Percentiles rank a stretch among this genome's conserved stretches.
These are phyloP conservation scores for Eucidaris tribuloides DNA, from an alignment of 35 echinoderm and acorn worm species.

Conservation along the genomic window DNA sequence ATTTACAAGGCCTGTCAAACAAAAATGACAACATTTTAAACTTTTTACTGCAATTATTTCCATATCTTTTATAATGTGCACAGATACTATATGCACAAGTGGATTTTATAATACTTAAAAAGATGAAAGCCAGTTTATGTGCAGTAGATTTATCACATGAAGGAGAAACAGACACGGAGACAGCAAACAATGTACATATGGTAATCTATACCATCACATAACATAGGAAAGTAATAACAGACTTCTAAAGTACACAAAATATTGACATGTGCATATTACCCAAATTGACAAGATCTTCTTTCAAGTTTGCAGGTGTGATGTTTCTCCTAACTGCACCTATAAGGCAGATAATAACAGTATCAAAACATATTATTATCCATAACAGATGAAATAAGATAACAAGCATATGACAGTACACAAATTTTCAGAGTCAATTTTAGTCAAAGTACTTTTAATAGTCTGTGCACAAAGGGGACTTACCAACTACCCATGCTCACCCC, in stretches of 20 bases:
- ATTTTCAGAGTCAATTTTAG: background rate
- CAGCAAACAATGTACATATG: background rate
- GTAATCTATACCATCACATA: background rate
- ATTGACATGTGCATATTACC: too few species aligned
- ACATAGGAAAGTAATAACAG: background rate
- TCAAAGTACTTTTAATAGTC: background rate
- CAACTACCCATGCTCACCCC: background rate
- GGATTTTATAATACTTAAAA: background rate
- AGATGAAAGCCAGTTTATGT: background rate
- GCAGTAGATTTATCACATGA: background rate
- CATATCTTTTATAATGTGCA: background rate
- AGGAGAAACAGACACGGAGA: background rate
- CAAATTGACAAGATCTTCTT: conserved; percentile 74
- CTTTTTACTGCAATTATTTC: too few species aligned
- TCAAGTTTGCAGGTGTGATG: conserved; percentile 54
- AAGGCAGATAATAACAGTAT: background rate
- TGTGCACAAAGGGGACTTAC: background rate
- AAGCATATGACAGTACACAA: background rate
- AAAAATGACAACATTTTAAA: too few species aligned
- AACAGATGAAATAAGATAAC: background rate
- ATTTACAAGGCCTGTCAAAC: too few species aligned
- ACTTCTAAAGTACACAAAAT: too few species aligned
- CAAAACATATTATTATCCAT: background rate
- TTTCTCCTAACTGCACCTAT: conserved; percentile 77
- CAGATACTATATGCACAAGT: too few species aligned